A percentile compares a stretch with the other conserved stretches of the same genome.
Evolutionary conservation across 1,140 invertebrate species (phyloP).

Genomic region (Hylaeus anthracinus): DNA sequence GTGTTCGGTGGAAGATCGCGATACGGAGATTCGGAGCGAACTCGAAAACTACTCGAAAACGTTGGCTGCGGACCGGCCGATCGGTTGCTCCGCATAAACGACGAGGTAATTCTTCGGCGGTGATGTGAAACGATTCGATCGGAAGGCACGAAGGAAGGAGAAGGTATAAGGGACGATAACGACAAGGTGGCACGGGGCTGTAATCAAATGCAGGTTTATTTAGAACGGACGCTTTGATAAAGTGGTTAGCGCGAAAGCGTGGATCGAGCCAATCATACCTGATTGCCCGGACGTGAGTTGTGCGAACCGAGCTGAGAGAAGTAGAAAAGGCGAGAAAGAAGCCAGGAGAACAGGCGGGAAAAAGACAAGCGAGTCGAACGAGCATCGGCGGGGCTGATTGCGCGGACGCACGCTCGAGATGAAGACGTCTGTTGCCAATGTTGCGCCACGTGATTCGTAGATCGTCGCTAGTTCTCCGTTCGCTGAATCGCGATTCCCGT

Average conservation of each 20-base stretch:
- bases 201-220: conserved; percentile 78
- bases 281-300: conserved; percentile 78
- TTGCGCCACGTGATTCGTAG: conserved; percentile 63
- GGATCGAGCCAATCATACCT: conserved; percentile 78
- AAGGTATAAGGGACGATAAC: conserved; percentile 72
- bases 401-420: conserved; percentile 42
- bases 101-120: conserved; percentile 45
- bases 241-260: conserved; percentile 78
- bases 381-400: conserved; percentile 28
- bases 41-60: too few relatives aligned
- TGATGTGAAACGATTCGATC: conserved; percentile 51
- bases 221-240: conserved; percentile 76
- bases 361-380: conserved; percentile 26
- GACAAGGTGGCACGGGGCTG: conserved; percentile 66
- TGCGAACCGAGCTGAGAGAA: conserved; percentile 54
- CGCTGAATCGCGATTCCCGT: conserved; percentile 8
- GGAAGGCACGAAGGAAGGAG: conserved; percentile 56
- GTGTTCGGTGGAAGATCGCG: too few relatives aligned
- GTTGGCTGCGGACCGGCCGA: neutral
- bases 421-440: conserved; percentile 59
- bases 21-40: neutral
- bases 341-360: conserved; percentile 18
- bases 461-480: conserved; percentile 46
- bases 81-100: conserved; percentile 45
- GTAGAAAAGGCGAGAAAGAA: conserved; percentile 25